Conservation (phyloP, 2,797 vertebrate species). For the Scyliorhinus canicula region DNA sequence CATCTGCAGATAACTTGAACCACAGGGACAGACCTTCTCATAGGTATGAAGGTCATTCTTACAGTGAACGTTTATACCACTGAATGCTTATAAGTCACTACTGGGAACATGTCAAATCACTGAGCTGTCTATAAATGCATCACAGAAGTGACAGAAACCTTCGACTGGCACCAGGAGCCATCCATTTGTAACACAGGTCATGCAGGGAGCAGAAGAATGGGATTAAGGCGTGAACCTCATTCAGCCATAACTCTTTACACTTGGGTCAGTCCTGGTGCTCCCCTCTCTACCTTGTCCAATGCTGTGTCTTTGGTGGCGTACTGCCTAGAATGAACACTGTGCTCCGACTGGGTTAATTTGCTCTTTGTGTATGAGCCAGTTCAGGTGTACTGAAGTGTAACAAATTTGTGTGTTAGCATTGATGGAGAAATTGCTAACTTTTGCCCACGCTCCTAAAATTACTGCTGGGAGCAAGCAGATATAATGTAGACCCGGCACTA, state of each 20-base stretch:
- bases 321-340: not conserved
- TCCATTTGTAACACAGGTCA: not conserved
- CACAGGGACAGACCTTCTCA: not conserved
- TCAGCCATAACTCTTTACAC: not conserved
- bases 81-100: not conserved
- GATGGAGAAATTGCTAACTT: not conserved
- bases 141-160: not conserved
- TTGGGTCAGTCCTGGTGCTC: not conserved
- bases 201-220: not conserved
- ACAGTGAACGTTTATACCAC: not conserved
- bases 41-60: not conserved
- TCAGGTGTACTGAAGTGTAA: not conserved
- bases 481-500: not conserved
- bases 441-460: not conserved
- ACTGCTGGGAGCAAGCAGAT: slow-evolving; percentile 1
- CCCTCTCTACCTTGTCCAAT: not conserved
- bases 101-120: not conserved
- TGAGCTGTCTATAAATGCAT: not conserved
- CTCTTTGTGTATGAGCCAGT: not conserved
- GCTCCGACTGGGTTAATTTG: not conserved
- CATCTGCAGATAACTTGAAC: not conserved
- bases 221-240: not conserved
- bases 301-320: not conserved
- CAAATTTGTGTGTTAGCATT: not conserved
- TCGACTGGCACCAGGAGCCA: not conserved